Conservation (phyloP, 2,113 vertebrate species). For the Cichladusa arquata region DNA sequence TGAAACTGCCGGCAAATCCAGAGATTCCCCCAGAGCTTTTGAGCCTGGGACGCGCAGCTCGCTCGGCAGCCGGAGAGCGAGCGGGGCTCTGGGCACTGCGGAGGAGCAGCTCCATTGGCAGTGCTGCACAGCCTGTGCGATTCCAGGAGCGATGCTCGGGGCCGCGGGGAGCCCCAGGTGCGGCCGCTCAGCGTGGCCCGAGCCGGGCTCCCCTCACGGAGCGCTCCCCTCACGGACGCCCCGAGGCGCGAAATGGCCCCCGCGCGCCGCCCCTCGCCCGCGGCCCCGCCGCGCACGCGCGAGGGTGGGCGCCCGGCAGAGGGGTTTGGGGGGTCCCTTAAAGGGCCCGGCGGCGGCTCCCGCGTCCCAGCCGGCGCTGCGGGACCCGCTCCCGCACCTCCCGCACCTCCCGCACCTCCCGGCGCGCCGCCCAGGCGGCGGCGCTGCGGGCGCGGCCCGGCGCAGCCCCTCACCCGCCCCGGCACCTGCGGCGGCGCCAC, state of each 20-base stretch:
- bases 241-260: neutral
- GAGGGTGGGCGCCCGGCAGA: neutral
- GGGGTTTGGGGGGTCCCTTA: neutral
- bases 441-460: too few species aligned
- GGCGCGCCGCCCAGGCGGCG: neutral
- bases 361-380: neutral
- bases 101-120: rapidly evolving
- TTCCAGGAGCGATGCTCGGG: rapidly evolving
- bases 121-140: rapidly evolving
- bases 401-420: neutral
- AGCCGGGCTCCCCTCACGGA: neutral
- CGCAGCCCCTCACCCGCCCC: too few species aligned
- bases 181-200: neutral
- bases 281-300: neutral
- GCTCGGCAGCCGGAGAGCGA: rapidly evolving
- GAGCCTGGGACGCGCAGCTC: rapidly evolving
- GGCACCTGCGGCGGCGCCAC: neutral
- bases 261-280: neutral
- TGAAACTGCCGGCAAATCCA: neutral
- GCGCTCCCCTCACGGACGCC: neutral
- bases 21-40: rapidly evolving
- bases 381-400: neutral
- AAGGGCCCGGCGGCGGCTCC: neutral
- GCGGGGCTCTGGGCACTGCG: neutral
- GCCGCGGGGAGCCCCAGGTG: rapidly evolving